phyloP scores from a whole-genome alignment of 2,797 vertebrate genomes.

The Naso thynnoides region DNA sequence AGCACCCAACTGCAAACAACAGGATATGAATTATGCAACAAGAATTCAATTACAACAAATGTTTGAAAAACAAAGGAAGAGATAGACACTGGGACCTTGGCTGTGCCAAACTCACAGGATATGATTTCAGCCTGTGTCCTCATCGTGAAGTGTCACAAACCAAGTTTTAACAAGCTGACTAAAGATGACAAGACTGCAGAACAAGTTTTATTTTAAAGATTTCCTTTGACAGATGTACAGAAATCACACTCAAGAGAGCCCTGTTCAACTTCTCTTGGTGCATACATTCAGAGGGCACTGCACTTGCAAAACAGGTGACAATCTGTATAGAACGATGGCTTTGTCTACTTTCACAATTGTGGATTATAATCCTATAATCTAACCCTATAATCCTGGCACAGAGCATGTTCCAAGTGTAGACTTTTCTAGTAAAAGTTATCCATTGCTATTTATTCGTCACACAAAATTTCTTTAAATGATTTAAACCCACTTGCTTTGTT shows the following conservation, averaged over 20 bases:
- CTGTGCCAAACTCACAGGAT: slow-evolving; percentile 73
- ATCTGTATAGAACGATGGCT: not conserved
- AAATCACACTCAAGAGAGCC: not conserved
- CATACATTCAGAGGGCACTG: not conserved
- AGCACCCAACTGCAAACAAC: slow-evolving; percentile 81
- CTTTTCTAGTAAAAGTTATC: slow-evolving; percentile 18
- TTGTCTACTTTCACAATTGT: slow-evolving; percentile 11
- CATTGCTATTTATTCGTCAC: slow-evolving; percentile 5
- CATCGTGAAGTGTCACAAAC: slow-evolving; percentile 59
- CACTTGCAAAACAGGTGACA: slow-evolving; percentile 13
- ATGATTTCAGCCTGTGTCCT: slow-evolving; percentile 72
- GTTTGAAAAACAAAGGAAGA: slow-evolving; percentile 82
- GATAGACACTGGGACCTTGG: slow-evolving; percentile 72
- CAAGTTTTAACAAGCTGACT: slow-evolving; percentile 39
- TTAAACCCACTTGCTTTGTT: not conserved
- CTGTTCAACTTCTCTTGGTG: not conserved
- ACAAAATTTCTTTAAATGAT: not conserved
- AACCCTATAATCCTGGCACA: slow-evolving; percentile 27
- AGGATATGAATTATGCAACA: slow-evolving; percentile 88
- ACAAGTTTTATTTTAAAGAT: not conserved
- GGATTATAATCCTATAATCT: slow-evolving; percentile 41
- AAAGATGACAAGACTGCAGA: not conserved
- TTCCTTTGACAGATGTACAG: not conserved
- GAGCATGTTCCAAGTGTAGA: not conserved
- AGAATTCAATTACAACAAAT: slow-evolving; percentile 85